Evolutionary conservation across 2,797 vertebrate species (phyloP), one percentile per base, ranked within the genome.

Genomic region (Fratercula arctica): DNA sequence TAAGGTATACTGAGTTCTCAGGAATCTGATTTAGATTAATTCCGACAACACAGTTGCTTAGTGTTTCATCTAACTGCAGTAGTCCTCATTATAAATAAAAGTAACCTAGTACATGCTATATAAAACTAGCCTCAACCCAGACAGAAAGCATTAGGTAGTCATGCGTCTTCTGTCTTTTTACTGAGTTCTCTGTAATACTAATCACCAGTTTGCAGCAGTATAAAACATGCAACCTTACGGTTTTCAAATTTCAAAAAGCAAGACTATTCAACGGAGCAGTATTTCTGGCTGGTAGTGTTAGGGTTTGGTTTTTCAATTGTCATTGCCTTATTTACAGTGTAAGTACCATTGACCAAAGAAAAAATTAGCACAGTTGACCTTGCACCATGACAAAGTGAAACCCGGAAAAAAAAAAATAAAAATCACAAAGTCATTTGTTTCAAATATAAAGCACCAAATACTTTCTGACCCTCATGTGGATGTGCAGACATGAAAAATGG

Each of bases 191-290:
- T 77, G 31, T 28, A 54, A 28, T 23, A 25, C 23, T 74, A 74
- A 79, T 35, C 43, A 57, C 10, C 33, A 39, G 31, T 33, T 4
- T 66, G 56, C 50, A 91, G 61, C 41, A 68, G 54, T 20, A 73
- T 9, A 76, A 69, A 77, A 59, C 33, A 20, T 9, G 20, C 56
- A 88, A 29, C 11, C 0, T 0, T 8, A 15, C 0, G 0, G 2
- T 28, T 73, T 57, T 60, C 28, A 50, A 7, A 57, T 57, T 64
- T 53, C 45, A 54, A 64, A 64, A 70, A 68, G 21, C 60, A 50
- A 72, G 24, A 29, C 33, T 77, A 10, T 61, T 60, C 61, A 60
- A 1, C 1, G 9, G 26, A 85, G 45, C 11, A 68, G 21, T 3
- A 10, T 25, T 85, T 37, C 76, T 39, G 33, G 28, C 29, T 45